Evolutionary conservation across 2,113 vertebrate species (phyloP).

Genomic region (Rhinichthys klamathensis): DNA sequence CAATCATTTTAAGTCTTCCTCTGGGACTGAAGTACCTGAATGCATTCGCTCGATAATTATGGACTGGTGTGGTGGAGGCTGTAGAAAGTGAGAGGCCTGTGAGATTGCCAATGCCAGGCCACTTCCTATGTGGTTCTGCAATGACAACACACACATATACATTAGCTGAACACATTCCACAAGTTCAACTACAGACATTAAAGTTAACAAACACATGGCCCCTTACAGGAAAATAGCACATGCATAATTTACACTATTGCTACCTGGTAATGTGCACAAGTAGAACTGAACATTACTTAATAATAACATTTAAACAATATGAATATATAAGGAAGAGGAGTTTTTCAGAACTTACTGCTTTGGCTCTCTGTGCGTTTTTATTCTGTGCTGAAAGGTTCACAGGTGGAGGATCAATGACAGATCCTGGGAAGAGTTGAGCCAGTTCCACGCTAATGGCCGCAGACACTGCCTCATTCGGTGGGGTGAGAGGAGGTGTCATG

Average conservation of each 20-base stretch:
- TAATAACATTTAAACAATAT: background rate
- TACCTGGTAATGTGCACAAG: background rate
- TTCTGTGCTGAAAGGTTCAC: constrained; percentile 91
- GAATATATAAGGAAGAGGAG: background rate
- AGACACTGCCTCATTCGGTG: constrained; percentile 95
- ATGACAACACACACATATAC: constrained; percentile 19
- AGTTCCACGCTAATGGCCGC: constrained; percentile 95
- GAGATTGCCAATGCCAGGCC: constrained; percentile 95
- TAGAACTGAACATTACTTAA: background rate
- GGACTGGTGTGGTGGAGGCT: constrained; percentile 98
- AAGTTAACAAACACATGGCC: background rate
- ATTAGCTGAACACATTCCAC: background rate
- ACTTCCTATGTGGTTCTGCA: constrained; percentile 89
- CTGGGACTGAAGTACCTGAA: constrained; percentile 84
- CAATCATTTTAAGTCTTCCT: background rate
- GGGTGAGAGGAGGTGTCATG: constrained; percentile 98
- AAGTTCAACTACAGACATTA: background rate
- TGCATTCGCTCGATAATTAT: constrained; percentile 99
- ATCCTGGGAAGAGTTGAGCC: constrained; percentile 95
- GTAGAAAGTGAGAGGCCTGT: constrained; percentile 97
- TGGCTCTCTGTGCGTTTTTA: constrained; percentile 90
- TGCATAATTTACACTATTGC: background rate
- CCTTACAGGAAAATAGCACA: background rate
- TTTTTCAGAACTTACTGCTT: constrained; percentile 81
- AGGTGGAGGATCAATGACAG: constrained; percentile 90